A percentile compares a stretch with the other conserved stretches of the same genome.
phyloP scores from a whole-genome alignment of 1,140 invertebrate species.

The Paralvinella palmiformis region DNA sequence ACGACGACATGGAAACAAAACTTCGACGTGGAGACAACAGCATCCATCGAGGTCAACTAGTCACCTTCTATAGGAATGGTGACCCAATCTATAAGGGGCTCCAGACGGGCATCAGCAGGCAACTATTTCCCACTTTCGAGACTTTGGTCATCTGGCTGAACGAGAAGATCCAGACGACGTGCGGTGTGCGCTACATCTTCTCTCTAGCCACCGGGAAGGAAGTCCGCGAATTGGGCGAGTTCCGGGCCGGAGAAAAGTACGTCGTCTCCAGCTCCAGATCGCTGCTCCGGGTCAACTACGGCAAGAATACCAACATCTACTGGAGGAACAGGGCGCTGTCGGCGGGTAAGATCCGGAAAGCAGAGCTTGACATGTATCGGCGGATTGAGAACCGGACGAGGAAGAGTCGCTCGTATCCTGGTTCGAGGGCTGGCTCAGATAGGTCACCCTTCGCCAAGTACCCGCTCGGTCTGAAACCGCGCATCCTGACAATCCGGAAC shows the following conservation, averaged over 20 bases:
- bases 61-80: slow-evolving; percentile 88
- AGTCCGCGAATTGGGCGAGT: slow-evolving; percentile 74
- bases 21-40: too few relatives aligned
- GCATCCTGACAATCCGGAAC: slow-evolving; percentile 38
- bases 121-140: slow-evolving; percentile 73
- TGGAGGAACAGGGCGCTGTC: slow-evolving; percentile 27
- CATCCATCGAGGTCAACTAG: slow-evolving; percentile 49
- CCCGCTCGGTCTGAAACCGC: slow-evolving; percentile 14
- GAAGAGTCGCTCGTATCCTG: slow-evolving; percentile 2
- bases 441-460: neutral
- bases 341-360: neutral
- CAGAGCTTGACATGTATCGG: neutral
- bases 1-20: too few relatives aligned
- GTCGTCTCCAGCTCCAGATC: slow-evolving; percentile 67
- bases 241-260: slow-evolving; percentile 83
- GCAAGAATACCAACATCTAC: slow-evolving; percentile 26
- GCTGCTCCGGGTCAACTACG: slow-evolving; percentile 27
- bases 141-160: slow-evolving; percentile 66
- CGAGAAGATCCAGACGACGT: slow-evolving; percentile 36
- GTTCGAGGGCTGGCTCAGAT: neutral
- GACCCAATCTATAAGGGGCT: slow-evolving; percentile 84
- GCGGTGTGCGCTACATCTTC: slow-evolving; percentile 66
- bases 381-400: neutral
- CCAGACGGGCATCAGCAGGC: slow-evolving; percentile 78
- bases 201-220: slow-evolving; percentile 75